phyloP scores from a whole-genome alignment of 2,797 vertebrate genomes.

The Benthosema pterotum region DNA sequence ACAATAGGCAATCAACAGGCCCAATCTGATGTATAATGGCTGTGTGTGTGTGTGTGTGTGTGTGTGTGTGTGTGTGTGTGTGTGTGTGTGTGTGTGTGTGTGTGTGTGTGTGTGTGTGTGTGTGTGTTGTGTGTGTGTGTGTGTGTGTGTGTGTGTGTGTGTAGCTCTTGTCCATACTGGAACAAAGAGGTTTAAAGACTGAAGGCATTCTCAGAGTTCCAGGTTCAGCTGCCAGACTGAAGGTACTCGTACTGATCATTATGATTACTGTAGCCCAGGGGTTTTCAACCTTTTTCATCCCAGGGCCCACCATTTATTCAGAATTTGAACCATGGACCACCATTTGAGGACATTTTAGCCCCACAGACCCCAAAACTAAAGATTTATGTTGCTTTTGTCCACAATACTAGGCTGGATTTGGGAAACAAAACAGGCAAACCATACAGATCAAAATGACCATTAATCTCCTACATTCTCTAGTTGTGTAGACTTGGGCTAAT shows the following conservation, averaged over 20 bases:
- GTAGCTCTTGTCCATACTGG: constrained; percentile 90
- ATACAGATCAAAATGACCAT: too few relatives aligned
- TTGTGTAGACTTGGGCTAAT: too few relatives aligned
- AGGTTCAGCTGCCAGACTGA: constrained; percentile 92
- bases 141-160: constrained; percentile 43
- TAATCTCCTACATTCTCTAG: too few relatives aligned
- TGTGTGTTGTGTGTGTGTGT: constrained; percentile 23
- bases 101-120: constrained; percentile 23
- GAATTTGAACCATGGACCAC: too few relatives aligned
- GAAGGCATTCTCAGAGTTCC: constrained; percentile 96
- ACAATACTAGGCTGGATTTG: too few relatives aligned
- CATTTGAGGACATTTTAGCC: too few relatives aligned
- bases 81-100: constrained; percentile 2
- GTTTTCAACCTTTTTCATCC: too few relatives aligned
- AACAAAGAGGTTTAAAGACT: constrained; percentile 91
- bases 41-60: background rate
- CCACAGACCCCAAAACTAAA: too few relatives aligned
- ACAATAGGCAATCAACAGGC: background rate
- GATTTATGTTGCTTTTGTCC: too few relatives aligned
- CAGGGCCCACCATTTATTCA: too few relatives aligned
- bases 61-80: constrained; percentile 2
- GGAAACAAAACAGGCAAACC: too few relatives aligned
- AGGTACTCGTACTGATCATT: constrained; percentile 76
- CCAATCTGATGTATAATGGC: background rate
- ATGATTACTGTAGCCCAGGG: too few relatives aligned